Percentiles rank a stretch among this genome's conserved stretches.
Evolutionary conservation across 1,140 invertebrate species (phyloP).

Genomic region (Cydia fagiglandana): DNA sequence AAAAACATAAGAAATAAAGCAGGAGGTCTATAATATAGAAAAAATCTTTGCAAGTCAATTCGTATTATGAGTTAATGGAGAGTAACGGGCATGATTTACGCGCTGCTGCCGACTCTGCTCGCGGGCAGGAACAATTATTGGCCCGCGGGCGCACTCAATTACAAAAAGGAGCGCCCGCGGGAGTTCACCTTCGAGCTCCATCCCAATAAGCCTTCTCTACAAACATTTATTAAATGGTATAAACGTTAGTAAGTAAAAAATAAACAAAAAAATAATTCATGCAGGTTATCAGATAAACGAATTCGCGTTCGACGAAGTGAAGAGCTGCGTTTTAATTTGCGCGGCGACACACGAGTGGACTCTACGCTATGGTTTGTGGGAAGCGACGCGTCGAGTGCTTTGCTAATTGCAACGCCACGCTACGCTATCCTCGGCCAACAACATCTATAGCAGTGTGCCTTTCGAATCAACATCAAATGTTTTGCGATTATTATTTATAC

Average conservation of each 20-base stretch:
- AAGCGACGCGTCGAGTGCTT: constrained; percentile 68
- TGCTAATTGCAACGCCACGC: constrained; percentile 75
- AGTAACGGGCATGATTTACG: constrained; percentile 78
- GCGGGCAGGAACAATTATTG: constrained; percentile 72
- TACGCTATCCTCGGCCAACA: constrained; percentile 51
- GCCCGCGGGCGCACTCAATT: constrained; percentile 77
- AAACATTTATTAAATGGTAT: constrained; percentile 53
- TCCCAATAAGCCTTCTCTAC: constrained; percentile 55
- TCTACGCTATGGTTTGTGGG: constrained; percentile 65
- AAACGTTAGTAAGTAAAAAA: constrained; percentile 51
- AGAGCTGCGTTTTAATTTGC: constrained; percentile 78
- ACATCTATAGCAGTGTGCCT: constrained; percentile 45
- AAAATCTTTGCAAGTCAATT: constrained; percentile 74
- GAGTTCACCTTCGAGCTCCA: constrained; percentile 56
- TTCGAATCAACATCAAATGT: constrained; percentile 15
- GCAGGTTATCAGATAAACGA: constrained; percentile 67
- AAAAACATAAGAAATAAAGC: no score
- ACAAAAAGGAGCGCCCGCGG: constrained; percentile 74
- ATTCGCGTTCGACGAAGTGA: constrained; percentile 68
- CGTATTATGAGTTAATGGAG: constrained; percentile 77
- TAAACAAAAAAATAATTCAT: constrained; percentile 43
- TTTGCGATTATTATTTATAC: neutral
- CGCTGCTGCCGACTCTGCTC: constrained; percentile 51
- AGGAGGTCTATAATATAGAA: neutral
- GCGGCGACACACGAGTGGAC: constrained; percentile 74